Base-by-base conservation (phyloP, 1,140 invertebrate species). In the Holcopasites calliopsidis region DNA sequence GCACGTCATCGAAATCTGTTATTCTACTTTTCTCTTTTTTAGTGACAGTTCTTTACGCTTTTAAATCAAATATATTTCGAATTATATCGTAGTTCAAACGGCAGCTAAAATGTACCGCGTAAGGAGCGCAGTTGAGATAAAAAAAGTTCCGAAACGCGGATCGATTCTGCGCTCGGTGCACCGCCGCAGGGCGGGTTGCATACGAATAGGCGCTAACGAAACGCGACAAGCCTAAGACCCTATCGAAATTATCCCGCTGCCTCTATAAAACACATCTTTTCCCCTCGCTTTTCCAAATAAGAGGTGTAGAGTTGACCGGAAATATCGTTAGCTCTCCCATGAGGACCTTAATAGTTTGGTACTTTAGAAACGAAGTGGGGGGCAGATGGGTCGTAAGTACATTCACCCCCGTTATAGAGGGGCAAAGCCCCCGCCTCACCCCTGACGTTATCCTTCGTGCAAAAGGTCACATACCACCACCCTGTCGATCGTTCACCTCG, bases 401-500 rank as follows among this genome's bases (percentile, higher is more conserved):
- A 86, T 88, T 88, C 87, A 88, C 83, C 87, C 83, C 85, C 85
- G 73, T 84, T 83, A 79, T 71, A 71, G 76, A 73, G 78, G 66
- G 57, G 71, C 77, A 70, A 79, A 85, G 76, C 71, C 75, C 79
- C 70, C 85, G 71, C 81, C 82, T 72, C 87, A 75, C 81, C 86
- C 85, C 82, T 83, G 82, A 84, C 88, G 83, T 90, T 90, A 90
- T 90, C 89, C 88, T 90, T 90, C 88, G 86, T 84, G 87, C 87
- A 89, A 90, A 90, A 90, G 89, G 89, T 90, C 89, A 90, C 88
- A 88, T 90, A 87, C 88, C 77, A 83, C 89, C 85, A 87, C 87
- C 89, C 88, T 87, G 85, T 82, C 88, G 89, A 90, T 88, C 89
- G 88, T 90, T 90, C 89, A 90, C 88, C 89, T 90, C 87, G 87